Conservation (phyloP, 1,140 invertebrate species). For the Micrasema minimum region DNA sequence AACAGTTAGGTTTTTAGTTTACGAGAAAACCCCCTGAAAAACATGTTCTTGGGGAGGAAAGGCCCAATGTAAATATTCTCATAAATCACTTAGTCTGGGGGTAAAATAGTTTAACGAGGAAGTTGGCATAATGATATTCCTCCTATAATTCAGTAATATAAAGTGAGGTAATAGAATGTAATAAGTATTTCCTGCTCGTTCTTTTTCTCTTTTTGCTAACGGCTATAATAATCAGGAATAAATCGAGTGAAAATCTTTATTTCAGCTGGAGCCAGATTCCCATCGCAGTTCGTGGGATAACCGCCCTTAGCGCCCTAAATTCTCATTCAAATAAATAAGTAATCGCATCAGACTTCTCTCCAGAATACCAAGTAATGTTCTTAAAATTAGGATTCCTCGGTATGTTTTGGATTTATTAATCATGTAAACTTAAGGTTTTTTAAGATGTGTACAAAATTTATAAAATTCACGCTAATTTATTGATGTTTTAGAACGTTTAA, state of each 20-base stretch:
- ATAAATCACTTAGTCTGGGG: too few species aligned
- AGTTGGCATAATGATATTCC: too few species aligned
- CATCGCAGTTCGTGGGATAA: not conserved
- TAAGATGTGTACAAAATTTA: not conserved
- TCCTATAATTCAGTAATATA: not conserved
- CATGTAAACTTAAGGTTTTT: not conserved
- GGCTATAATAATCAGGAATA: conserved; percentile 31
- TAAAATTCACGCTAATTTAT: not conserved
- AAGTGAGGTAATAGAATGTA: conserved; percentile 3
- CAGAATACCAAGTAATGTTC: conserved; percentile 16
- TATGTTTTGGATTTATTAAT: not conserved
- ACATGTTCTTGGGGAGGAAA: too few species aligned
- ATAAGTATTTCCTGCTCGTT: conserved; percentile 5
- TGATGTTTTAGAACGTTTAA: not conserved
- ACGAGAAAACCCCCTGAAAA: too few species aligned
- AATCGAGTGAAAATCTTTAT: conserved; percentile 36
- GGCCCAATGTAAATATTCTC: too few species aligned
- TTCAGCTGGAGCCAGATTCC: conserved; percentile 16
- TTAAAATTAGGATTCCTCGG: not conserved
- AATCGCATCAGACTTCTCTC: conserved; percentile 22
- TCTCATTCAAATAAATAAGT: conserved; percentile 28
- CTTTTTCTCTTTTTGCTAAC: not conserved
- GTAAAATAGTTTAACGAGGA: too few species aligned
- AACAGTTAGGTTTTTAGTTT: too few species aligned
- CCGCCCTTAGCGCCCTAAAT: not conserved